Base-by-base conservation (phyloP, 2,113 vertebrate species). In the Oenanthe oenanthe region DNA sequence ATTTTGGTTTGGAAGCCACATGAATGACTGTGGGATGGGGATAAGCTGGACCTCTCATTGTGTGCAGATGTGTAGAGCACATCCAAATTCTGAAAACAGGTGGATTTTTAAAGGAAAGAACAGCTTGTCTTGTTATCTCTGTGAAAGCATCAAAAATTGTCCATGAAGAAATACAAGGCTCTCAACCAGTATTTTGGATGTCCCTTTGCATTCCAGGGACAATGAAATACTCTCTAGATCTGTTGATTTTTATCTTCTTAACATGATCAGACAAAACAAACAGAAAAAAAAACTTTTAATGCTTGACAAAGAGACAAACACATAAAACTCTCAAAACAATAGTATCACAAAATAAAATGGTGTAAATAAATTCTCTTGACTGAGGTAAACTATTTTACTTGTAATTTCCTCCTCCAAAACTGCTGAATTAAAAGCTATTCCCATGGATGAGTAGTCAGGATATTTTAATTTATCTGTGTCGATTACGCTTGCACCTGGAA, bases 161-260 rank as follows among this genome's bases (percentile, higher is more conserved):
- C 36, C 11, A 13, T 82, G 57, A 92, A 88, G 68, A 86, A 75
- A 34, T 42, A 43, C 2, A 61, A 22, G 18, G 66, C 73, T 95
- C 48, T 65, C 24, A 24, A 13, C 15, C 19, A 8, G 21, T 83
- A 32, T 43, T 90, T 82, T 71, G 51, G 25, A 60, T 19, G 34
- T 47, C 18, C 19, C 17, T 79, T 88, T 86, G 96, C 89, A 91
- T 97, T 97, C 95, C 93, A 96, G 57, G 77, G 13, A 60, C 83
- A 94, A 85, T 92, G 79, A 96, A 71, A 85, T 96, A 88, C 93
- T 97, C 70, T 60, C 79, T 34, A 89, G 94, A 94, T 94, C 75
- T 97, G 96, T 96, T 95, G 94, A 92, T 68, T 73, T 40, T 68
- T 36, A 71, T 76, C 95, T 97, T 94, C 73, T 95, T 96, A 88